Conservation (phyloP, 2,888 invertebrate species). For the Caenorhabditis becei region DNA sequence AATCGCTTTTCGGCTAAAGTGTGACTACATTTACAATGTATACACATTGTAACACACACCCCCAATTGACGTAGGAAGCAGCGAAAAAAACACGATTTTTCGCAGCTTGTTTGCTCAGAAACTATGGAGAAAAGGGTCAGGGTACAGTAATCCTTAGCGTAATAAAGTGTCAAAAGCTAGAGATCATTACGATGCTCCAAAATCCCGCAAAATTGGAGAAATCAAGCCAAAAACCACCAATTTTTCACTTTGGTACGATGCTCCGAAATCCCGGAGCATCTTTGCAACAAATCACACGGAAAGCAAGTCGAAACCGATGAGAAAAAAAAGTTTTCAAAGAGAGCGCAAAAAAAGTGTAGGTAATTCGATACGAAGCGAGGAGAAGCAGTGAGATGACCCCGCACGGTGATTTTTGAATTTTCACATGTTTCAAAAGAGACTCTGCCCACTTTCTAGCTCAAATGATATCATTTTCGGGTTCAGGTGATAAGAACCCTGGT, state of each 20-base stretch:
- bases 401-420: conserved; percentile 1
- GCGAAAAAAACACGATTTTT: conserved; percentile 10
- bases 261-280: too few species aligned
- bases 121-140: too few species aligned
- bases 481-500: not conserved
- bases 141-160: not conserved
- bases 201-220: too few species aligned
- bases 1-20: not conserved
- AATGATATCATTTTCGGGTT: conserved; percentile 15
- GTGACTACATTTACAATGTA: not conserved
- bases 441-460: conserved; percentile 7
- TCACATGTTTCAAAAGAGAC: not conserved
- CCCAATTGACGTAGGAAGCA: not conserved
- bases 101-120: not conserved
- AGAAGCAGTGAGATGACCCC: not conserved
- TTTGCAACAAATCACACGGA: too few species aligned
- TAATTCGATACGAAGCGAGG: not conserved
- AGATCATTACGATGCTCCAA: too few species aligned
- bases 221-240: too few species aligned
- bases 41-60: conserved; percentile 3
- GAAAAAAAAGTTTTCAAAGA: not conserved
- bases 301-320: not conserved
- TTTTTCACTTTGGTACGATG: too few species aligned
- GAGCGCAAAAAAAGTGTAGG: not conserved
- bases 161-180: too few species aligned